Evolutionary conservation across 1,140 invertebrate species (phyloP).

Genomic region (Bombyx mori): ASM3026992v2 NC_085116.1:2668501-2669000

Average conservation of each 20-base stretch:
- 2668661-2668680: slow-evolving; percentile 1
- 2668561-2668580: slow-evolving; percentile 16
- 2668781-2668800: slow-evolving; percentile 9
- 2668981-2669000: slow-evolving; percentile 35
- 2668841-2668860: slow-evolving; percentile 16
- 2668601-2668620: slow-evolving; percentile 48
- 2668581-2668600: slow-evolving; percentile 36
- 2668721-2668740: slow-evolving; percentile 5
- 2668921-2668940: slow-evolving; percentile 15
- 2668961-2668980: slow-evolving; percentile 21
- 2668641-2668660: slow-evolving; percentile 17
- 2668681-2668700: slow-evolving; percentile 1
- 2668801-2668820: slow-evolving; percentile 44
- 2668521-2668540: slow-evolving; percentile 29
- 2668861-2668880: slow-evolving; percentile 24
- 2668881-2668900: slow-evolving; percentile 13
- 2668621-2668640: slow-evolving; percentile 46
- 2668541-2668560: slow-evolving; percentile 21
- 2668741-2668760: neutral
- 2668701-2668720: slow-evolving; percentile 9
- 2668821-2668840: slow-evolving; percentile 43
- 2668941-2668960: slow-evolving; percentile 14
- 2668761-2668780: slow-evolving; percentile 10
- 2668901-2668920: slow-evolving; percentile 13
- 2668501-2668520: slow-evolving; percentile 44